Base-by-base conservation (phyloP, 2,888 invertebrate genomes). In the Drepana falcataria region DNA sequence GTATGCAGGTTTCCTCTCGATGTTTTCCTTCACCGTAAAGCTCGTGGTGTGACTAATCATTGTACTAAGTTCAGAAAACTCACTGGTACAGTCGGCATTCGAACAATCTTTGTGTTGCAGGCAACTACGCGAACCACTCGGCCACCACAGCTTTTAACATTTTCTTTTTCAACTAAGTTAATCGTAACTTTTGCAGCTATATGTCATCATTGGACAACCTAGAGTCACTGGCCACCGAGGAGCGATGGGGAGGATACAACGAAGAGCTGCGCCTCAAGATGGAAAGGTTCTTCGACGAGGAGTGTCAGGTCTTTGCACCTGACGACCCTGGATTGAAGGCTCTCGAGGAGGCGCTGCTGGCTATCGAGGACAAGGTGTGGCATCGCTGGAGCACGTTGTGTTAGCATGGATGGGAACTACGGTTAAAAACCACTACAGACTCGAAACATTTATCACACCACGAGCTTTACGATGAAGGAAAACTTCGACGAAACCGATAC, bases 211-310 rank as follows among this genome's bases (percentile, higher is more conserved):
- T 71, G 9, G 68, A 69, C 2, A 73, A 70, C 40, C 63, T 66
- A 2, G 79, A 75, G 2, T 35, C 63, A 2, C 55, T 61, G 2
- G 57, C 52, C 35, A 62, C 57, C 7, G 75, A 7, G 33, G 40
- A 51, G 40, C 6, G 21, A 34, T 33, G 7, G 40, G 0, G 9
- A 4, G 33, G 44, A 4, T 72, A 76, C 63, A 77, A 78, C 56
- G 83, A 85, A 48, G 83, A 83, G 51, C 54, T 87, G 48, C 64
- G 70, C 34, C 64, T 68, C 48, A 81, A 76, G 61, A 80, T 88
- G 83, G 71, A 78, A 66, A 68, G 72, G 58, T 85, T 73, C 67
- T 83, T 87, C 53, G 83, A 81, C 0, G 83, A 86, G n/a, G 86
- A 89, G 40, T 85, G 84, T 64, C 65, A 74, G 2, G 83, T 81